These are phyloP conservation scores for Zonitis immaculata DNA, from an alignment of 2,888 invertebrate genomes.

Conservation along the genomic window DNA sequence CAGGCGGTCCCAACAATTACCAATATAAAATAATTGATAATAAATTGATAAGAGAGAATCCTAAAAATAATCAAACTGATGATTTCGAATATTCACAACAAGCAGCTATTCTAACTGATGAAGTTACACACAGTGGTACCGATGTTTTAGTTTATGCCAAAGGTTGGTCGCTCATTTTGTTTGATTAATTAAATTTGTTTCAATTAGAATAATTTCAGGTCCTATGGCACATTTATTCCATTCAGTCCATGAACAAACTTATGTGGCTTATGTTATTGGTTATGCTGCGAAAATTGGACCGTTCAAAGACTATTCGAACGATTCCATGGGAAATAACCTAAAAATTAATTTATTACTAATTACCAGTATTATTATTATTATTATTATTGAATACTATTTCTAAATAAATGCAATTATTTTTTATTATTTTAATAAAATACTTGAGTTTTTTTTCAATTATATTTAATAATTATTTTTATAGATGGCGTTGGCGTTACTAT, in stretches of 20 bases:
- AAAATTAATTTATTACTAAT: not conserved
- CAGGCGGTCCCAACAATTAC: constrained; percentile 67
- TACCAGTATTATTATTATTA: not conserved
- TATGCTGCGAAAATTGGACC: constrained; percentile 76
- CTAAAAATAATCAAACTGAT: constrained; percentile 56
- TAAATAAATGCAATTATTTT: too few relatives aligned
- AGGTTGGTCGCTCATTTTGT: constrained; percentile 52
- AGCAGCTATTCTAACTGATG: constrained; percentile 64
- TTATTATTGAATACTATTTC: too few relatives aligned
- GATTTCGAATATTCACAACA: constrained; percentile 68
- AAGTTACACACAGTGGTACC: constrained; percentile 77
- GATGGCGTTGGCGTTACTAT: too few relatives aligned
- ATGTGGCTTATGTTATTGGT: constrained; percentile 78
- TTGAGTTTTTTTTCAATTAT: too few relatives aligned
- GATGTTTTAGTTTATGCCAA: constrained; percentile 82
- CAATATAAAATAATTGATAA: constrained; percentile 48
- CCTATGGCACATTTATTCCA: constrained; percentile 86
- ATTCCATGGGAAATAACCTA: not conserved
- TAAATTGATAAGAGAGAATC: constrained; percentile 56
- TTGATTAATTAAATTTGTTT: constrained; percentile 30
- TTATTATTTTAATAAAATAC: too few relatives aligned
- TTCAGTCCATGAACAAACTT: constrained; percentile 86
- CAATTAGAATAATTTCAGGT: constrained; percentile 63
- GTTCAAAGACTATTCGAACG: not conserved
- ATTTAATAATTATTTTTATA: too few relatives aligned